phyloP scores from a whole-genome alignment of 1,140 invertebrate species.

The Conus ventricosus region DNA sequence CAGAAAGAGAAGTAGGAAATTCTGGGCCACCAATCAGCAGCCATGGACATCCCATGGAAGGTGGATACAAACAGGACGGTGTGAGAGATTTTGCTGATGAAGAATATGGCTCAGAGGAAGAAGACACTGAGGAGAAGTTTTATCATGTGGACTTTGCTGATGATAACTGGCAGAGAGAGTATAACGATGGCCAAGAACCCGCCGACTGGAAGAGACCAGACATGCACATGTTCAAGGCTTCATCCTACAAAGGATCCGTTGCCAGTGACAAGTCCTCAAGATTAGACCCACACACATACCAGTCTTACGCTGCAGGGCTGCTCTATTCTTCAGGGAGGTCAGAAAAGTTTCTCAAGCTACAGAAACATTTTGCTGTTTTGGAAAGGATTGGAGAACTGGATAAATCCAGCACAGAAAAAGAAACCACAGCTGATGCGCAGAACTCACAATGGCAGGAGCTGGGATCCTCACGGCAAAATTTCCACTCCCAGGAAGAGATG shows the following conservation, averaged over 20 bases:
- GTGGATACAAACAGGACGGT: not conserved
- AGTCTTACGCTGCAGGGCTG: conserved; percentile 78
- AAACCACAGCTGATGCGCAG: not conserved
- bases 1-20: no score
- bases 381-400: conserved; percentile 88
- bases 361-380: conserved; percentile 89
- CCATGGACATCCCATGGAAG: not conserved
- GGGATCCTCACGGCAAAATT: conserved; percentile 76
- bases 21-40: not conserved
- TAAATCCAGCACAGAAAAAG: conserved; percentile 87
- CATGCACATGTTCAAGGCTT: conserved; percentile 21
- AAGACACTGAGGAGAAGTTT: not conserved
- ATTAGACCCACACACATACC: conserved; percentile 69
- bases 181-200: not conserved
- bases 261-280: conserved; percentile 67
- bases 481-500: conserved; percentile 88
- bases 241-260: conserved; percentile 49
- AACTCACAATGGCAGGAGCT: not conserved
- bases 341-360: conserved; percentile 88
- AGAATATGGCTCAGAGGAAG: not conserved
- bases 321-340: conserved; percentile 84
- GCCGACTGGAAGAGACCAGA: conserved; percentile 22
- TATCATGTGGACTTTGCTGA: not conserved
- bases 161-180: not conserved
- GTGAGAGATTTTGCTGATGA: not conserved